phyloP scores from a whole-genome alignment of 2,113 vertebrate genomes.

The Porphyrio hochstetteri region DNA sequence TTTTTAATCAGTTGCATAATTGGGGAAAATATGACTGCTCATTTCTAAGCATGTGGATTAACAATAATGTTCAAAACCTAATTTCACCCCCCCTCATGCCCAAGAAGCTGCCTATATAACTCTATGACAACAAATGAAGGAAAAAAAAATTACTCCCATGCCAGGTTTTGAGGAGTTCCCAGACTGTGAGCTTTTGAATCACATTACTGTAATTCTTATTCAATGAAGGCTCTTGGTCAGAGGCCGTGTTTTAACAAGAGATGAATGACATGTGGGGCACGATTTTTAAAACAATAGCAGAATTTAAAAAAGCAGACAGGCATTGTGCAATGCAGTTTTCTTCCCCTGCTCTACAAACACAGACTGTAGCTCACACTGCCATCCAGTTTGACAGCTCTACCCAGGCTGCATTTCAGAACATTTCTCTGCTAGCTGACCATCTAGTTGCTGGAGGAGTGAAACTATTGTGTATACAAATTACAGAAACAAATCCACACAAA shows the following conservation, averaged over 20 bases:
- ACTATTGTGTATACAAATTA: not conserved
- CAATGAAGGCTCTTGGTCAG: not conserved
- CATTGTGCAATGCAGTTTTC: not conserved
- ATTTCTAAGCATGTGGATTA: constrained; percentile 17
- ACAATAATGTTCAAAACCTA: not conserved
- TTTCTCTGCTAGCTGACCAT: fast-evolving
- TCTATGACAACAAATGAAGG: not conserved
- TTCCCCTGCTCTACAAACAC: not conserved
- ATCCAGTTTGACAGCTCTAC: not conserved
- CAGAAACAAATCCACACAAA: not conserved
- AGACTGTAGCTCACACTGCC: not conserved
- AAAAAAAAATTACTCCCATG: not conserved
- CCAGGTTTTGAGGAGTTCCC: not conserved
- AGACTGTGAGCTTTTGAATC: constrained; percentile 63
- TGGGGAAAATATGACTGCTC: not conserved
- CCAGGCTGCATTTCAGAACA: not conserved
- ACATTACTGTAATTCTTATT: constrained; percentile 45
- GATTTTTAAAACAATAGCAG: constrained; percentile 15
- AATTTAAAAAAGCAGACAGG: not conserved
- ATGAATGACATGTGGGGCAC: not conserved
- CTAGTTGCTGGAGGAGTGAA: not conserved
- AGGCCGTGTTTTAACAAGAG: constrained; percentile 1
- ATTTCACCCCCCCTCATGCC: not conserved
- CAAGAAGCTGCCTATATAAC: not conserved
- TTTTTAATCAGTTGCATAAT: not conserved